phyloP scores from a whole-genome alignment of 2,113 vertebrate genomes.

The Burhinus oedicnemus region DNA sequence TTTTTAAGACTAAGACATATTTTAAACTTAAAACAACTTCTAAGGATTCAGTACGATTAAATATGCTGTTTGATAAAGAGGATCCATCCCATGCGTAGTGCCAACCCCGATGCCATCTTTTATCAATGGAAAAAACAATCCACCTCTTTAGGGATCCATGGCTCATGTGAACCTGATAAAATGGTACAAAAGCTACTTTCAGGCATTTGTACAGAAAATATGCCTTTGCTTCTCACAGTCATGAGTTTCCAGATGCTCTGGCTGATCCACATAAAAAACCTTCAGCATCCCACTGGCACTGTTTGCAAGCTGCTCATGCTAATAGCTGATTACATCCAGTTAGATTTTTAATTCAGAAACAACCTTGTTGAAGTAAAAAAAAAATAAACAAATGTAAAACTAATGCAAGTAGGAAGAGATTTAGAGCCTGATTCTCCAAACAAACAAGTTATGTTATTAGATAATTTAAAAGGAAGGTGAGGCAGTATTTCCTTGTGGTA shows the following conservation, averaged over 20 bases:
- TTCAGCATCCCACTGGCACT: neutral
- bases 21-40: neutral
- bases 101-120: neutral
- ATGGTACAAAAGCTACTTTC: neutral
- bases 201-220: neutral
- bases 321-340: neutral
- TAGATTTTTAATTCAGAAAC: conserved; percentile 23
- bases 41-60: neutral
- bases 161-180: neutral
- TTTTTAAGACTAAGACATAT: neutral
- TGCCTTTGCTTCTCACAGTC: neutral
- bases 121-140: neutral
- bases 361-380: neutral
- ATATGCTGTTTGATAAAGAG: neutral
- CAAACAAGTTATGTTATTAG: neutral
- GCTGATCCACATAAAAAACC: neutral
- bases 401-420: neutral
- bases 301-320: conserved; percentile 10
- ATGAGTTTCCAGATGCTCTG: neutral
- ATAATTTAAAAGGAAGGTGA: neutral
- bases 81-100: neutral
- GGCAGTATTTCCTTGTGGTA: neutral
- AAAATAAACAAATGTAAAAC: neutral
- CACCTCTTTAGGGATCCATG: neutral
- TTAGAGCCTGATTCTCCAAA: neutral